Conservation (phyloP, 2,888 invertebrate species). For the Drosophila pegasa region DNA sequence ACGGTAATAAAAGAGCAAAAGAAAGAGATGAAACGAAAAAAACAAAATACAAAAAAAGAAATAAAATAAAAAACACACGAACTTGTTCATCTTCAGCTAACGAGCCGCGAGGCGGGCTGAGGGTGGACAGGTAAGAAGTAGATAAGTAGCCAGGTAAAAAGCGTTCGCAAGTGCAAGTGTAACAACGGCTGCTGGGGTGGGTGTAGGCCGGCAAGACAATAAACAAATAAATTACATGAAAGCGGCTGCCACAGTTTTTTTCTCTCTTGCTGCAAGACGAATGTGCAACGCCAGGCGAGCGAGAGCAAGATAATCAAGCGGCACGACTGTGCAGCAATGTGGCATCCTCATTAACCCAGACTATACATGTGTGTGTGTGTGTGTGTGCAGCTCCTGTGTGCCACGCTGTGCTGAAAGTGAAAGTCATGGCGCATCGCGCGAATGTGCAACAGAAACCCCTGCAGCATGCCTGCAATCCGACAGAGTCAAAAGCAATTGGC, state of each 20-base stretch:
- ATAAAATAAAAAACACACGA: slow-evolving; percentile 52
- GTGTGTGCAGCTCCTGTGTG: slow-evolving; percentile 37
- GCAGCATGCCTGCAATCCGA: slow-evolving; percentile 22
- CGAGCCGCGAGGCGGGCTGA: slow-evolving; percentile 52
- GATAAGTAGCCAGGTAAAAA: slow-evolving; percentile 33
- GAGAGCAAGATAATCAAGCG: slow-evolving; percentile 72
- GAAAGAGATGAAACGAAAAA: slow-evolving; percentile 27
- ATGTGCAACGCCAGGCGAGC: slow-evolving; percentile 44
- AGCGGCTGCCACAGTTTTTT: slow-evolving; percentile 74
- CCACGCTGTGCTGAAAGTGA: slow-evolving; percentile 60
- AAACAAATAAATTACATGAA: slow-evolving; percentile 80
- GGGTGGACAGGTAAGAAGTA: slow-evolving; percentile 44
- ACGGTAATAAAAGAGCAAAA: slow-evolving; percentile 30
- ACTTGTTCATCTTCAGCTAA: slow-evolving; percentile 78
- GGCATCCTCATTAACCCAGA: slow-evolving; percentile 78
- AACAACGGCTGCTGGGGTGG: slow-evolving; percentile 65
- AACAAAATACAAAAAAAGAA: slow-evolving; percentile 12
- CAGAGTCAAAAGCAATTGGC: slow-evolving; percentile 72
- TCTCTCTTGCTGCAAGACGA: slow-evolving; percentile 40
- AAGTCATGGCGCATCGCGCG: slow-evolving; percentile 71
- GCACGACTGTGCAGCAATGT: slow-evolving; percentile 78
- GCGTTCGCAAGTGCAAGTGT: slow-evolving; percentile 76
- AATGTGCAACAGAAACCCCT: slow-evolving; percentile 32
- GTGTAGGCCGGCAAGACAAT: slow-evolving; percentile 68
- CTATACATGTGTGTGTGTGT: slow-evolving; percentile 4